Conservation (phyloP, 2,888 invertebrate species). For the Tenthredo distinguenda region DNA sequence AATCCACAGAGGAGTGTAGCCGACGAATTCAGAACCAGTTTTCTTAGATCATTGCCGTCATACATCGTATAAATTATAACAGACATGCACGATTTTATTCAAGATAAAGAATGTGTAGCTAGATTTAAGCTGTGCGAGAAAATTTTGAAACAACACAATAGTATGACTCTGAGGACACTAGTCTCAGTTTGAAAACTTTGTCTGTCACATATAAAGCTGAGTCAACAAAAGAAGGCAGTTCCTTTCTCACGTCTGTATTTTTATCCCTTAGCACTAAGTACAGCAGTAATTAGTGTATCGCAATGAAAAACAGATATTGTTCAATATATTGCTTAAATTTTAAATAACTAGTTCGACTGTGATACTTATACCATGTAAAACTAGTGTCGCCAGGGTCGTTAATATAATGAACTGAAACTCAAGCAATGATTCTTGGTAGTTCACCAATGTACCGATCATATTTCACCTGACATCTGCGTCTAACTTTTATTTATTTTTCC, state of each 20-base stretch:
- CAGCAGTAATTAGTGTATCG: not conserved
- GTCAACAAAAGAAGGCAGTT: not conserved
- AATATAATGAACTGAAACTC: constrained; percentile 22
- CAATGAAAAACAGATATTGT: not conserved
- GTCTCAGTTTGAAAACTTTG: not conserved
- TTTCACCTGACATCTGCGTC: not conserved
- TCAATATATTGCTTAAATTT: not conserved
- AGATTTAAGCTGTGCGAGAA: constrained; percentile 37
- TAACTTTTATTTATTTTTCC: not conserved
- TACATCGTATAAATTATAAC: constrained; percentile 12
- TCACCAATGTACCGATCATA: constrained; percentile 8
- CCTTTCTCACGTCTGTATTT: not conserved
- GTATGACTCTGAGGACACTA: constrained; percentile 18
- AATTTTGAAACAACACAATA: constrained; percentile 8
- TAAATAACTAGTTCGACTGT: not conserved
- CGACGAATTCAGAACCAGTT: constrained; percentile 18
- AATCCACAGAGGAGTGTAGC: not conserved
- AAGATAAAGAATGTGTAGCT: constrained; percentile 24
- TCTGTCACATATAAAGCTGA: not conserved
- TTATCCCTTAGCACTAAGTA: not conserved
- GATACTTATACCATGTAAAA: constrained; percentile 14
- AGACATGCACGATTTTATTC: constrained; percentile 38
- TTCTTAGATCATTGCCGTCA: constrained; percentile 29
- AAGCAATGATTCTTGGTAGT: constrained; percentile 1
- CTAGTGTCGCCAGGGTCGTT: constrained; percentile 18